Evolutionary conservation across 2,113 vertebrate species (phyloP), one percentile per base, ranked within the genome.

Genomic region (Brienomyrus longianalis): DNA sequence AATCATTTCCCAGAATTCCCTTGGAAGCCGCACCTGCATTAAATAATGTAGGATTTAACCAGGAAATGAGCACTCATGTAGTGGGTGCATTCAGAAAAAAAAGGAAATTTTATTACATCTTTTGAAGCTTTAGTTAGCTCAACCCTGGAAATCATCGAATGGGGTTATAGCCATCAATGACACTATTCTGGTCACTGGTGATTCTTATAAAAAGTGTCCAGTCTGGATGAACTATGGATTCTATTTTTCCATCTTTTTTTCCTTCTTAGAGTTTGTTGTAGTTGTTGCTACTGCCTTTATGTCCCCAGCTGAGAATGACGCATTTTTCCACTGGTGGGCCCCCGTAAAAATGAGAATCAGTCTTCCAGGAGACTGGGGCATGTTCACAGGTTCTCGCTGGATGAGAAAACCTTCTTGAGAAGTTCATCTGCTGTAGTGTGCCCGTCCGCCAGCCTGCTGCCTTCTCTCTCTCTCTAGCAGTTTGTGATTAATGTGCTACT

Each of bases 101-200:
- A 54, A 47, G 15, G 21, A 39, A 21, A 17, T 91, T 93, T 93
- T 93, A 92, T 93, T 93, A 89, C 90, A 90, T 92, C 88, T 90
- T 92, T 92, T 93, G 91, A 92, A 92, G 92, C 92, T 84, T 92
- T 90, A 90, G 80, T 92, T 91, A 92, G 91, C 92, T 93, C 91
- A 93, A 91, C 91, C 91, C 92, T 92, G 88, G 88, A 89, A 54
- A 88, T 90, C 90, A 89, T 92, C 50, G 31, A 80, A 62, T 66
- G 86, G 89, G 45, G 80, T 47, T 15, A 54, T 9, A n/a, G 90
- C 89, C 92, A 90, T 91, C 88, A 93, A 90, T 93, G 93, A 91
- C 88, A 92, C 39, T 13, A 19, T 91, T 50, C 92, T 70, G n/a
- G 59, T 66, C 59, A 66, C 23, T 66, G 62, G 62, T 70, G 62